A percentile compares a stretch with the other conserved stretches of the same genome.
phyloP scores from a whole-genome alignment of 2,888 invertebrate genomes.

The Chloroclystis v-ata region DNA sequence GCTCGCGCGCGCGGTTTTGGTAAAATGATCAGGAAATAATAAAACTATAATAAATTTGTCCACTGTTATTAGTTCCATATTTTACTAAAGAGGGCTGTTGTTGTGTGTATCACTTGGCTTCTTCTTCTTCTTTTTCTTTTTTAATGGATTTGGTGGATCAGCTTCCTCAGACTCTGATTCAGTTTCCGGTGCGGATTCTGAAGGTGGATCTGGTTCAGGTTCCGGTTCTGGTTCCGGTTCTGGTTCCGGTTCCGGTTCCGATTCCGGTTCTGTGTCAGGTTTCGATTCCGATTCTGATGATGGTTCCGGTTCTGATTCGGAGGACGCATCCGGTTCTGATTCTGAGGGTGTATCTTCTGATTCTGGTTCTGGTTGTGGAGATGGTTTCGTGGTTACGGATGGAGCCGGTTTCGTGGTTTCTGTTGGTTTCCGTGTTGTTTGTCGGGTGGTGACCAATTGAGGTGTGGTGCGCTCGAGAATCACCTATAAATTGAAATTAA shows the following conservation, averaged over 20 bases:
- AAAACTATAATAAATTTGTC: too few relatives aligned
- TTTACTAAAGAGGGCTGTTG: too few relatives aligned
- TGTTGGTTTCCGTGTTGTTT: too few relatives aligned
- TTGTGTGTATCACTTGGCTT: too few relatives aligned
- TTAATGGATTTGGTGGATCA: background rate
- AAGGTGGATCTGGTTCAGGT: background rate
- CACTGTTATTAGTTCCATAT: too few relatives aligned
- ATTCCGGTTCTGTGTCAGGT: background rate
- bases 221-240: background rate
- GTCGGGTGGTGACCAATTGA: too few relatives aligned
- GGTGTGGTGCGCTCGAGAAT: constrained; percentile 36
- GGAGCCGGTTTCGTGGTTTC: background rate
- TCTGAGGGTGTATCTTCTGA: background rate
- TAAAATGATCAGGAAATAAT: too few relatives aligned
- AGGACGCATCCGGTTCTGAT: background rate
- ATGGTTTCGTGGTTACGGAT: background rate
- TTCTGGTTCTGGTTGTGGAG: background rate
- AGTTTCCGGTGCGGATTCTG: too few relatives aligned
- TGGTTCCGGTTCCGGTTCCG: background rate
- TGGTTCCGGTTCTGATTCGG: background rate
- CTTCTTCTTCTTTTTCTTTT: background rate
- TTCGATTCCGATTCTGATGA: background rate
- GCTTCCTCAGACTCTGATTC: background rate
- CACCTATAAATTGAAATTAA: too few relatives aligned
- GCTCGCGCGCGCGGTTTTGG: too few relatives aligned